Base-by-base conservation (phyloP, 2,888 invertebrate species). In the Atherix ibis region DNA sequence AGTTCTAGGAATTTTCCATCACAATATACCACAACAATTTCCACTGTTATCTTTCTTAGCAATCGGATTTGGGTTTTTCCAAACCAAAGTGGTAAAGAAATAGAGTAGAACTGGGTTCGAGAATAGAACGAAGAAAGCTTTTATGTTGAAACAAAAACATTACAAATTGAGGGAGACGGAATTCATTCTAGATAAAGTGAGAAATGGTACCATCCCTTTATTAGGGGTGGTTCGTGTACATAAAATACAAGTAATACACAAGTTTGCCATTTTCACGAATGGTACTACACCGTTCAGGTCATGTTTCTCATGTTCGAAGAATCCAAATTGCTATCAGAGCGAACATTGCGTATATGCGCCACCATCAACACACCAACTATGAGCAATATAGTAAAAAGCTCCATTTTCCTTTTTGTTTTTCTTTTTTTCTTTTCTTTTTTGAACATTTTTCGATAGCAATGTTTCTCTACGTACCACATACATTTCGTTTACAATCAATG, bases 211-310 rank as follows among this genome's bases (percentile, higher is more conserved):
- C 26, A 26, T 26, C 26, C 26, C 26, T 26, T 24, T 9, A n/a
- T n/a, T 10, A 5, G 12, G 3, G n/a, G 28, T 27, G n/a, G n/a
- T n/a, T n/a, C 13, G 27, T 12, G 35, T 24, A 26, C 35, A 31
- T 39, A 39, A 39, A 39, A 32, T 33, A 30, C 31, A 36, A 35
- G 33, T 31, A 31, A 31, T 36, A 39, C 39, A 39, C 35, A 39
- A 36, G 34, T 36, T 39, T 36, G 31, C 39, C 31, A 39, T 39
- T 39, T 39, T 24, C 39, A 31, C 24, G 27, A 19, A 10, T 27
- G 13, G 36, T 31, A 19, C 29, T 16, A 36, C 39, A 34, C 31
- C 32, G 33, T 32, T 24, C 29, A 30, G 36, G 36, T 33, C 24
- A 26, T 35, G 34, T 31, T n/a, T n/a, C n/a, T n/a, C n/a, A n/a